A percentile compares a stretch with the other conserved stretches of the same genome.
Conservation (phyloP, 1,140 invertebrate genomes). For the Kradibia gibbosae region DNA sequence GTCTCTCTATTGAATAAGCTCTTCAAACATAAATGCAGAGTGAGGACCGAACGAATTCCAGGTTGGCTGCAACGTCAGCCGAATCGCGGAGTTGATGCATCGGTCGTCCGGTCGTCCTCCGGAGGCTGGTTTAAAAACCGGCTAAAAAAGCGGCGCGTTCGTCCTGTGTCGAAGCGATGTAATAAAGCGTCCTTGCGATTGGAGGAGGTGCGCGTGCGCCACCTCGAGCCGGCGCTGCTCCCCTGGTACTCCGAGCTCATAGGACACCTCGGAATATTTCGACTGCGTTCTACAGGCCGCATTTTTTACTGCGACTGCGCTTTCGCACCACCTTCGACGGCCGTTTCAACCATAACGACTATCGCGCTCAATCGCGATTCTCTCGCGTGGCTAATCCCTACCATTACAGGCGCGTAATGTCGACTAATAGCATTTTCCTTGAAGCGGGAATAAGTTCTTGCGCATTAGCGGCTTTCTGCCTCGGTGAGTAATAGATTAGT, state of each 20-base stretch:
- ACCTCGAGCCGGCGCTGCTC: conserved; percentile 53
- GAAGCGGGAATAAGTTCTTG: too few relatives aligned
- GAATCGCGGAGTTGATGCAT: too few relatives aligned
- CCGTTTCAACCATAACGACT: background rate
- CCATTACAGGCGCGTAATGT: background rate
- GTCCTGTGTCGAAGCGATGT: too few relatives aligned
- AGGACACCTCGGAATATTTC: conserved; percentile 55
- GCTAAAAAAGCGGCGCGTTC: too few relatives aligned
- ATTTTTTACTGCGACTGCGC: conserved; percentile 29
- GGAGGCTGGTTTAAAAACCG: too few relatives aligned
- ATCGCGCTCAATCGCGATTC: background rate
- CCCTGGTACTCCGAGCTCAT: conserved; percentile 59
- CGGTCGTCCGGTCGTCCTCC: too few relatives aligned
- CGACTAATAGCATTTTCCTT: too few relatives aligned
- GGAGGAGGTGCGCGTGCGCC: background rate
- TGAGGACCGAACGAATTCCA: too few relatives aligned
- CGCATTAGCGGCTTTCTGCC: background rate
- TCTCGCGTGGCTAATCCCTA: background rate
- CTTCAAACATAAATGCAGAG: too few relatives aligned
- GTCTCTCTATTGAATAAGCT: too few relatives aligned
- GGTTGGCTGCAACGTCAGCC: too few relatives aligned
- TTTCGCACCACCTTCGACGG: background rate
- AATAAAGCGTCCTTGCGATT: background rate
- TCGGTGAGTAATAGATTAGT: background rate
- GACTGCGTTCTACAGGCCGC: conserved; percentile 18